phyloP scores from a whole-genome alignment of 2,888 invertebrate species.

The Parnassius mnemosyne region DNA sequence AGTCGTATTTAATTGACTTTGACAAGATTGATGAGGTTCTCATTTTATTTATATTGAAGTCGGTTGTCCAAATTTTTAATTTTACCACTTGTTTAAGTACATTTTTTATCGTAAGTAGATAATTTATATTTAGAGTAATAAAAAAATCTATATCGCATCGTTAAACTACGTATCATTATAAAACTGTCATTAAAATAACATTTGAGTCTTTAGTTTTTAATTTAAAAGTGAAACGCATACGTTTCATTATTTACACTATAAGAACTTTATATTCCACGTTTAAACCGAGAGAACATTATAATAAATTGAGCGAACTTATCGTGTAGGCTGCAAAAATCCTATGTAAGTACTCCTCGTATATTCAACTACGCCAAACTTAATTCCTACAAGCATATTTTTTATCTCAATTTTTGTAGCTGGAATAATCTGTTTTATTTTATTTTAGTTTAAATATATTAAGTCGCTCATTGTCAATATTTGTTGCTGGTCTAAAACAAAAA shows the following conservation, averaged over 20 bases:
- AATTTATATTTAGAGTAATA: no score
- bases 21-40: no score
- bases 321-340: slow-evolving; percentile 19
- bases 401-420: background rate
- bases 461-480: slow-evolving; percentile 12
- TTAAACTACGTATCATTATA: no score
- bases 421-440: slow-evolving; percentile 8
- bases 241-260: slow-evolving; percentile 17
- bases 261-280: slow-evolving; percentile 20
- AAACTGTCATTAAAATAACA: no score
- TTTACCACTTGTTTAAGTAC: no score
- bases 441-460: slow-evolving; percentile 8
- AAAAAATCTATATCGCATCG: no score
- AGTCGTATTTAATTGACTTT: no score
- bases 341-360: slow-evolving; percentile 3
- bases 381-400: background rate
- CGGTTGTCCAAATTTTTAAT: no score
- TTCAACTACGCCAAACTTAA: slow-evolving; percentile 20
- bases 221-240: slow-evolving; percentile 6
- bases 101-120: no score
- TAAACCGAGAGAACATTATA: slow-evolving; percentile 20
- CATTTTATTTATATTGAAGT: no score
- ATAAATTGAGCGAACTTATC: slow-evolving; percentile 19
- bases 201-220: background rate
- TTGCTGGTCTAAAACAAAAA: slow-evolving; percentile 3